Base-by-base conservation (phyloP, 1,140 invertebrate species). In the Saccostrea glomerata region DNA sequence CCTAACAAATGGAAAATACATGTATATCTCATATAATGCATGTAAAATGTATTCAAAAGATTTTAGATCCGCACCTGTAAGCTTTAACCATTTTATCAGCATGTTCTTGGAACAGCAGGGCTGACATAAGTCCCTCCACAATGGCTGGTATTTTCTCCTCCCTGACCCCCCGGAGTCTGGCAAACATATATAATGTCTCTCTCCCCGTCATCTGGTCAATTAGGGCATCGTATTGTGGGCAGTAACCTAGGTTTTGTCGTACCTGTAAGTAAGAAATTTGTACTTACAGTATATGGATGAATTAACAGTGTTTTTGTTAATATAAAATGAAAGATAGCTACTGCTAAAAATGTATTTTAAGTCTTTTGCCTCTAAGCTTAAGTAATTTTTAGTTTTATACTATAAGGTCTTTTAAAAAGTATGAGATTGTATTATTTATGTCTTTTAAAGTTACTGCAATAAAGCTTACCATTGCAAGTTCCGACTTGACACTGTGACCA, bases 141-240 rank as follows among this genome's bases (percentile, higher is more conserved):
- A 97, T 91, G 40, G 89, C 40, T 6, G 92, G 82, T n/a, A 96
- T 94, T 25, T 92, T 54, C 7, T 54, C 30, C 56, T 90, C 87
- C 11, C 90, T 86, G 25, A 95, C 91, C 11, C 98, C 98, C 17
- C 97, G 96, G 12, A 99, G 94, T 7, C 97, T 94, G 9, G 97
- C 96, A 94, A 97, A 97, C 90, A 98, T 96, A 23, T 88, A 90
- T n/a, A 99, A 94, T 47, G 96, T 97, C 94, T 98, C 97, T 88
- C 96, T 94, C 0, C 93, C 94, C 5, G 94, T 94, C 93, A 96
- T 89, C 58, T 95, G 92, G 63, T 94, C 94, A 90, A 96, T 95
- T 11, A 96, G 93, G 13, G 97, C 95, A 93, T 96, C 95, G 91
- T 94, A 95, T 93, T 96, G 95, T 5, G 95, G 95, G 92, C 95